phyloP scores from a whole-genome alignment of 2,888 invertebrate genomes.

The Pelosia muscerda region DNA sequence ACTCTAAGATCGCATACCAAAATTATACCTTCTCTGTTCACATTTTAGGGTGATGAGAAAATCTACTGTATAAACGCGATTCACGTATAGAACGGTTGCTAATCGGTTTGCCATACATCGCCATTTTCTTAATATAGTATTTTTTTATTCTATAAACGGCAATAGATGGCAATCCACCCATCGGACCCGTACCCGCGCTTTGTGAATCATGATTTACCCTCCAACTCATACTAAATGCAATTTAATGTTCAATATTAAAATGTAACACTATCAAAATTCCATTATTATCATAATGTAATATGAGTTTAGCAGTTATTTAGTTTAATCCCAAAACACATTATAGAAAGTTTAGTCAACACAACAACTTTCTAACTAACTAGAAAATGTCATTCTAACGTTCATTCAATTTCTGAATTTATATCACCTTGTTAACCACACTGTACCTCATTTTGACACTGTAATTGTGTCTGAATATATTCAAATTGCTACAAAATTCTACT shows the following conservation, averaged over 20 bases:
- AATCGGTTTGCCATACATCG: too few relatives aligned
- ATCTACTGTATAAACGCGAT: too few relatives aligned
- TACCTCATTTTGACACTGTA: constrained; percentile 9
- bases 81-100: too few relatives aligned
- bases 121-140: too few relatives aligned
- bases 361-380: neutral
- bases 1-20: too few relatives aligned
- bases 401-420: neutral
- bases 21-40: too few relatives aligned
- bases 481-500: constrained; percentile 14
- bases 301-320: neutral
- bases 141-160: too few relatives aligned
- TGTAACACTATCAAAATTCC: neutral
- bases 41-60: too few relatives aligned
- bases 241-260: neutral
- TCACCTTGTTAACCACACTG: neutral
- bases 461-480: constrained; percentile 20
- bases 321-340: neutral
- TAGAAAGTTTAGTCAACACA: neutral
- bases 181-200: too few relatives aligned
- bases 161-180: too few relatives aligned
- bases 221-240: neutral
- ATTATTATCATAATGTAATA: neutral
- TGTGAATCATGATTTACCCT: too few relatives aligned
- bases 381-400: constrained; percentile 3